Evolutionary conservation across 2,888 invertebrate species (phyloP), one percentile per base, ranked within the genome.

Genomic region (Clitarchus hookeri): DNA sequence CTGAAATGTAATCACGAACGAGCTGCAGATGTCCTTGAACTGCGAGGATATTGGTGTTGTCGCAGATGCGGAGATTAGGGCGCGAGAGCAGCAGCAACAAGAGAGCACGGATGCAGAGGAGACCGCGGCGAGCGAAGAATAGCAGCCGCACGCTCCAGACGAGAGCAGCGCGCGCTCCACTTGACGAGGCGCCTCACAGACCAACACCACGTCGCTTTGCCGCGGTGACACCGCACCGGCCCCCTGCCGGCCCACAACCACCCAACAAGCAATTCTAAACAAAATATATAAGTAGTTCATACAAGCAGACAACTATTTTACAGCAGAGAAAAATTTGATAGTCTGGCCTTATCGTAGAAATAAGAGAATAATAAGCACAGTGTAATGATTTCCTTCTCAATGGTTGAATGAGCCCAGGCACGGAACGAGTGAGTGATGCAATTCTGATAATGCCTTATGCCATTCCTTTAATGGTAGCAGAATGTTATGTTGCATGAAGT

Each of bases 61-160:
- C 48, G 26, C 84, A 88, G 88, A 88, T 84, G 87, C 88, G 25
- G 88, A 88, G 78, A 79, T 85, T n/a, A 84, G 88, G 27, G 87
- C 88, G 9, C 85, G 79, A 77, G 84, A 85, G 27, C 87, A 86
- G 27, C 87, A 86, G 48, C 87, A 87, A 36, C 85, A 87, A 27
- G 65, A 86, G 36, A 77, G 78, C n/a, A 85, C 86, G 12, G 87
- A 86, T 25, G 53, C 77, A n/a, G 86, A 87, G 19, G 86, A 85
- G 53, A 77, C 78, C 16, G 82, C 85, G 79, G 19, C 84, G 26
- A 85, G 83, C 26, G 85, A 87, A 84, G 84, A 87, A 85, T 85
- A 87, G 87, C 85, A 85, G 80, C 80, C 80, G 44, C 53, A 44
- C 48, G 23, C 44, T 19, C n/a, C 19, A 25, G 48, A 27, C 23